Conservation (phyloP, 2,888 invertebrate species). For the Slavum lentiscoides region DNA sequence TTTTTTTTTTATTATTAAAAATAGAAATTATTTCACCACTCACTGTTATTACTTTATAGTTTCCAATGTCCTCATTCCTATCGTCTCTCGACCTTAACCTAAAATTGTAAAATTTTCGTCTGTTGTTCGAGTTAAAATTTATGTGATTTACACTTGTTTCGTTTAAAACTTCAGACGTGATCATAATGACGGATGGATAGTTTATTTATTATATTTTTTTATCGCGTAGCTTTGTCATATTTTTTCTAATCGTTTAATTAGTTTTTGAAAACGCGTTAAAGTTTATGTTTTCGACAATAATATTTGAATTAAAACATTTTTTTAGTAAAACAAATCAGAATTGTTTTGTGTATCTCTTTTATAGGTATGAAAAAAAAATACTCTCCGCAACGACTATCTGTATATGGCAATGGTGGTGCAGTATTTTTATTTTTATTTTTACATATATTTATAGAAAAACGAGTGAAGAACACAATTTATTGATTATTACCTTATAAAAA, state of each 20-base stretch:
- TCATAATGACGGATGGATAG: neutral
- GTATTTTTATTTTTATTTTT: no score
- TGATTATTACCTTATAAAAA: no score
- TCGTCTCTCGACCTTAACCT: slow-evolving; percentile 22
- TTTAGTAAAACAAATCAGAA: no score
- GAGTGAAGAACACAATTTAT: no score
- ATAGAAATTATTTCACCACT: slow-evolving; percentile 23
- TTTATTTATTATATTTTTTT: neutral
- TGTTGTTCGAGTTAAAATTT: slow-evolving; percentile 23
- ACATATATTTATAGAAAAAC: no score
- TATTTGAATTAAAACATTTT: neutral
- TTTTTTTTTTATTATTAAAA: neutral
- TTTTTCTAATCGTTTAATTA: neutral
- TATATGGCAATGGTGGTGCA: no score
- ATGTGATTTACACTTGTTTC: neutral
- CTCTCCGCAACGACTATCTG: no score
- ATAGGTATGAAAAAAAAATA: no score
- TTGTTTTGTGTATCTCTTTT: no score
- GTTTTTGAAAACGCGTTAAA: neutral
- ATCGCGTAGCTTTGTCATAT: neutral
- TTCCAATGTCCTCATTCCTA: neutral
- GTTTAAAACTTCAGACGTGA: neutral
- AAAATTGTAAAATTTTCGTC: slow-evolving; percentile 17
- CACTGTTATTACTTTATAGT: neutral
- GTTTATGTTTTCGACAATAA: neutral